phyloP scores from a whole-genome alignment of 2,113 vertebrate genomes.

The Corynorhinus townsendii region DNA sequence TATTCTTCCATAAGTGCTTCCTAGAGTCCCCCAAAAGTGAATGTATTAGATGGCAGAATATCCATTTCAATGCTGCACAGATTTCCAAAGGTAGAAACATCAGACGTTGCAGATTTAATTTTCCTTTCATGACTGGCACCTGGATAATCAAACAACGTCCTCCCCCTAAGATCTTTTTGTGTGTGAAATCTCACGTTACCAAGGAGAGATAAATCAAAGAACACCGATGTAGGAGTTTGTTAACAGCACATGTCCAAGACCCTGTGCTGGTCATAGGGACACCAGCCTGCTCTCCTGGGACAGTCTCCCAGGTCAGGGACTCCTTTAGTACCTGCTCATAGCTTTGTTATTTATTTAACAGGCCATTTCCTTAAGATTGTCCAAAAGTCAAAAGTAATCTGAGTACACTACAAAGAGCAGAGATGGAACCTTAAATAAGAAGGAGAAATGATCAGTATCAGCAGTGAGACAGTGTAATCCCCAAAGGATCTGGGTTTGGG shows the following conservation, averaged over 20 bases:
- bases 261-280: neutral
- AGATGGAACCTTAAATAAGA: neutral
- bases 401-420: neutral
- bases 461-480: neutral
- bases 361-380: neutral
- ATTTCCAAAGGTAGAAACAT: neutral
- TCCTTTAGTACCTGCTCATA: neutral
- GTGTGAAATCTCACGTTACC: neutral
- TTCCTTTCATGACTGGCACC: neutral
- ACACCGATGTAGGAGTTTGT: neutral
- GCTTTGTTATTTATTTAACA: neutral
- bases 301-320: neutral
- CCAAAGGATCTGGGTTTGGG: neutral
- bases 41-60: slow-evolving; percentile 2
- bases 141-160: neutral
- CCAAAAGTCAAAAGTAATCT: slow-evolving; percentile 8
- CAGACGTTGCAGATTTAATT: neutral
- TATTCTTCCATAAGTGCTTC: slow-evolving; percentile 98
- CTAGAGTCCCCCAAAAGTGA: slow-evolving; percentile 76
- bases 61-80: neutral
- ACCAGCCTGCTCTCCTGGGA: neutral
- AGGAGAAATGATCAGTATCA: neutral
- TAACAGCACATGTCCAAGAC: neutral
- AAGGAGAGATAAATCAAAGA: neutral
- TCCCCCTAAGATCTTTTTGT: neutral